These are phyloP conservation scores for Atopsyche davidsoni DNA, from an alignment of 1,140 invertebrate species.

Conservation along the genomic window DNA sequence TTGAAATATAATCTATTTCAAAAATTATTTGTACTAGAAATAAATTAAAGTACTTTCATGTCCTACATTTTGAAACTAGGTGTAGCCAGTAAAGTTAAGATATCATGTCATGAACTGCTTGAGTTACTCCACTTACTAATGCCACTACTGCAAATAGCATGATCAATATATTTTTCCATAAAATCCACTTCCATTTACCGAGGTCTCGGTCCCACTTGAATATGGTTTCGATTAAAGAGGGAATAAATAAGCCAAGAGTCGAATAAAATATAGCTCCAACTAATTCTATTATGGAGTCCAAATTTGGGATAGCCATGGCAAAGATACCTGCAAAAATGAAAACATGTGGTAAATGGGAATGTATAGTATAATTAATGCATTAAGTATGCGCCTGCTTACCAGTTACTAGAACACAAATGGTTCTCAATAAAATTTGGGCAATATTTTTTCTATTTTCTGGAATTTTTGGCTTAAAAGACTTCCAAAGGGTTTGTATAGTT, in stretches of 20 bases:
- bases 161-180: constrained; percentile 61
- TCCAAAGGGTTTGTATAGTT: constrained; percentile 61
- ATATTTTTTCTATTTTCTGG: constrained; percentile 45
- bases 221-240: constrained; percentile 75
- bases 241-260: constrained; percentile 75
- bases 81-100: no score
- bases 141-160: constrained; percentile 55
- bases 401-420: constrained; percentile 4
- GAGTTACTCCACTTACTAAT: constrained; percentile 53
- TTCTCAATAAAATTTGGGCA: no score
- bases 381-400: constrained; percentile 23
- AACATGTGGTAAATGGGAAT: constrained; percentile 5
- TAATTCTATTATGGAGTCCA: constrained; percentile 84
- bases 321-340: constrained; percentile 58
- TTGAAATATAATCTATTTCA: no score
- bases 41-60: no score
- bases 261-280: constrained; percentile 84
- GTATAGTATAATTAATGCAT: background rate
- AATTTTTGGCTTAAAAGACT: constrained; percentile 39
- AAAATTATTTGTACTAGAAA: no score
- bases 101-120: constrained; percentile 28
- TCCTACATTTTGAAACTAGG: no score
- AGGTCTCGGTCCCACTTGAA: constrained; percentile 57
- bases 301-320: constrained; percentile 67
- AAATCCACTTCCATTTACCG: constrained; percentile 57